These are phyloP conservation scores for Stegana nigrithorax DNA, from an alignment of 2,888 invertebrate species.

Conservation along the genomic window DNA sequence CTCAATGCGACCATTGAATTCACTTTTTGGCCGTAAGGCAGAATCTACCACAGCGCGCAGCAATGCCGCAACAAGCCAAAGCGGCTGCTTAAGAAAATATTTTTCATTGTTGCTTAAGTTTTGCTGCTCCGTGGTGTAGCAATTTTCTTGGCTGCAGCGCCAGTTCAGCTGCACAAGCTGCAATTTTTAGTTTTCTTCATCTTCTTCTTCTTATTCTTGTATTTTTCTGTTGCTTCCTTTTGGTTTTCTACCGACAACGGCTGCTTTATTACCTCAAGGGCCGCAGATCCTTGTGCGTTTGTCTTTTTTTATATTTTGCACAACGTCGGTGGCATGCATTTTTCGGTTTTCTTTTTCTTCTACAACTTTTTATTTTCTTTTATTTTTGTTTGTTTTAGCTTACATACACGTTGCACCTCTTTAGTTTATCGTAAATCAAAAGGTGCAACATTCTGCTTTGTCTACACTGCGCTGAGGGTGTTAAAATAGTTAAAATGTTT, in stretches of 20 bases:
- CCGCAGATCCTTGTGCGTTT: not conserved
- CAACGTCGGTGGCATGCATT: slow-evolving; percentile 6
- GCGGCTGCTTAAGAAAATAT: slow-evolving; percentile 14
- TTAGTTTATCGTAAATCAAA: slow-evolving; percentile 53
- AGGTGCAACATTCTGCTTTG: slow-evolving; percentile 44
- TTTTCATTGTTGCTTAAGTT: slow-evolving; percentile 2
- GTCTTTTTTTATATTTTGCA: not conserved
- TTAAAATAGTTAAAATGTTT: slow-evolving; percentile 37
- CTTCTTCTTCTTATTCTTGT: too few relatives aligned
- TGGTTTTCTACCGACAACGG: not conserved
- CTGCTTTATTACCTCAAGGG: slow-evolving; percentile 12
- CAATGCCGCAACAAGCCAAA: not conserved
- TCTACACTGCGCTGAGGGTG: slow-evolving; percentile 17
- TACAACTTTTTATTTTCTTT: slow-evolving; percentile 12
- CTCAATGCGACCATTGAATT: not conserved
- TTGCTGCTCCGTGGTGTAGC: too few relatives aligned
- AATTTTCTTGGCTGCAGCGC: too few relatives aligned
- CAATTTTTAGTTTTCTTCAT: too few relatives aligned
- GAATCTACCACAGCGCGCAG: too few relatives aligned
- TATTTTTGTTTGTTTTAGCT: too few relatives aligned
- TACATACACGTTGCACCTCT: slow-evolving; percentile 55
- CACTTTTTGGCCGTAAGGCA: not conserved
- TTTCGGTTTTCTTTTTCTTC: slow-evolving; percentile 8
- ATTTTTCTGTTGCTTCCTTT: not conserved
- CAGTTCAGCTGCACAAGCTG: slow-evolving; percentile 2